Evolutionary conservation across 2,888 invertebrate species (phyloP).

Genomic region (Dicyrtomina minuta): DNA sequence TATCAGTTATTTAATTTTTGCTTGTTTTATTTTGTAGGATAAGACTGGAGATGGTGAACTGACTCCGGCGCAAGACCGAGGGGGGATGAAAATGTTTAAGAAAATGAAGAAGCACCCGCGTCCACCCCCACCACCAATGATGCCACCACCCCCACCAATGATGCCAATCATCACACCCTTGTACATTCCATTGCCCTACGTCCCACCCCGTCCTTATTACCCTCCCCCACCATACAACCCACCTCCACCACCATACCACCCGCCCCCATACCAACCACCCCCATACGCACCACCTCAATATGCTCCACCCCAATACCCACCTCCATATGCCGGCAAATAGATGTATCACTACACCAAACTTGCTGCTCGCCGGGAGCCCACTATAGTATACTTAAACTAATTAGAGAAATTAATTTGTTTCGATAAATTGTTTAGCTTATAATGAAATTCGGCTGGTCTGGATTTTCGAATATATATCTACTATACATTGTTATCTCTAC

Average conservation of each 20-base stretch:
- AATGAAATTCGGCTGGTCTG: too few species aligned
- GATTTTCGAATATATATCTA: too few species aligned
- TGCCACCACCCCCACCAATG: not conserved
- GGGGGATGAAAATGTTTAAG: not conserved
- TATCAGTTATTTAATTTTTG: too few species aligned
- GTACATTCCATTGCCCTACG: not conserved
- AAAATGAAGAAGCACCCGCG: not conserved
- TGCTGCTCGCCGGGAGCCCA: too few species aligned
- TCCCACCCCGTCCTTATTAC: not conserved
- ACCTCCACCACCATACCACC: conserved; percentile 18
- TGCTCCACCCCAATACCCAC: conserved; percentile 1
- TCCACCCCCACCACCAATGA: not conserved
- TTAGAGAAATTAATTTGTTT: too few species aligned
- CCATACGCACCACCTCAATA: conserved; percentile 1
- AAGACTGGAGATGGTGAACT: not conserved
- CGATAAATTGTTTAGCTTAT: too few species aligned
- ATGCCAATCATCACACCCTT: too few species aligned
- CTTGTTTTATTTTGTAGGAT: too few species aligned
- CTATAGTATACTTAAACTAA: too few species aligned
- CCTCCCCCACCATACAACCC: conserved; percentile 16
- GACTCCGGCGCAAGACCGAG: not conserved
- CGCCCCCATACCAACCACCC: conserved; percentile 2
- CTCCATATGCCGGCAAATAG: not conserved
- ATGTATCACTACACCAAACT: too few species aligned
- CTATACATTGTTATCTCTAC: too few species aligned